These are phyloP conservation scores for Argyresthia goedartella DNA, from an alignment of 2,888 invertebrate genomes.

Conservation along the genomic window DNA sequence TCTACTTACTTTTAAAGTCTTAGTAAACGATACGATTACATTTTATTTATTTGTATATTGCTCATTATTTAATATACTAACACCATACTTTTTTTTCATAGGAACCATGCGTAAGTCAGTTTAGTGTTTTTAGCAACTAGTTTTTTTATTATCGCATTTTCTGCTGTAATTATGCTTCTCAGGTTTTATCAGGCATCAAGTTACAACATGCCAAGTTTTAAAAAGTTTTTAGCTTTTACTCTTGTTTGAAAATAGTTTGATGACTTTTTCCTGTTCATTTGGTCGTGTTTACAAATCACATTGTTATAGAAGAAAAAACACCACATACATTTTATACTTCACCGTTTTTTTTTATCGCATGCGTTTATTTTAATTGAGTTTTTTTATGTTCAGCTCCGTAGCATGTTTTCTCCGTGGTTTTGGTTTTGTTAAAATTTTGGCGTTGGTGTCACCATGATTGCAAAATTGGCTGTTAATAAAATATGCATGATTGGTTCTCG, in stretches of 20 bases:
- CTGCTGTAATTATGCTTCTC: too few relatives aligned
- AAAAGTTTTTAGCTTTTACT: too few relatives aligned
- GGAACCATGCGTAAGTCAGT: conserved; percentile 69
- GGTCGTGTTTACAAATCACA: too few relatives aligned
- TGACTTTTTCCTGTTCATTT: too few relatives aligned
- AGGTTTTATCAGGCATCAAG: too few relatives aligned
- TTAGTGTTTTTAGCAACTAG: conserved; percentile 3
- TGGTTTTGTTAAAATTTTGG: conserved; percentile 18
- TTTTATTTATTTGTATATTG: too few relatives aligned
- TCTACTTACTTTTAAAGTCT: too few relatives aligned
- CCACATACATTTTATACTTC: conserved; percentile 9
- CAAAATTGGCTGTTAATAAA: neutral
- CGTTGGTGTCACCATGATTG: neutral
- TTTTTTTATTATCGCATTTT: neutral
- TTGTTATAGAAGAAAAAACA: neutral
- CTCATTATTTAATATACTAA: too few relatives aligned
- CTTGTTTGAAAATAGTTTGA: too few relatives aligned
- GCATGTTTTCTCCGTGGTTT: conserved; percentile 54
- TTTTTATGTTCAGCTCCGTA: conserved; percentile 24
- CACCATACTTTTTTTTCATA: conserved; percentile 52
- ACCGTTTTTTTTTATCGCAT: conserved; percentile 23
- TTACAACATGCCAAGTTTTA: too few relatives aligned
- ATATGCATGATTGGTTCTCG: too few relatives aligned
- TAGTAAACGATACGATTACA: too few relatives aligned
- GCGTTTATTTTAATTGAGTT: conserved; percentile 16